Evolutionary conservation across 2,888 invertebrate genomes (phyloP).

Genomic region (Cryptocephalus moraei): DNA sequence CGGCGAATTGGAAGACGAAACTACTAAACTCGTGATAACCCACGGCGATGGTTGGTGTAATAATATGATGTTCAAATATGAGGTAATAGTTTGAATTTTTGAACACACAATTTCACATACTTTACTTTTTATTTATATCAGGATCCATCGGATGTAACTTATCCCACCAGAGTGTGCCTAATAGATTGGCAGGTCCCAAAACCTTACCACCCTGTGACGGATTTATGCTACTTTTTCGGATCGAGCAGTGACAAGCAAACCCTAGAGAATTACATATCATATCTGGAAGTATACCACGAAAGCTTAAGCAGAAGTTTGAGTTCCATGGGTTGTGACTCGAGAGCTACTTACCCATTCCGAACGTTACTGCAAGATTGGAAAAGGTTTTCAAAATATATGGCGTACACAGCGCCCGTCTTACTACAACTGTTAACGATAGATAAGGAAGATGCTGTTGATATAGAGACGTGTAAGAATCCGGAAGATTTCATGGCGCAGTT

Average conservation of each 20-base stretch:
- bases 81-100: conserved; percentile 7
- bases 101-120: too few species aligned
- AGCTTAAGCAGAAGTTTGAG: conserved; percentile 15
- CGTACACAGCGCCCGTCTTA: too few species aligned
- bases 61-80: conserved; percentile 20
- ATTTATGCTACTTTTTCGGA: conserved; percentile 25
- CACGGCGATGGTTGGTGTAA: conserved; percentile 27
- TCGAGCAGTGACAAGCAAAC: too few species aligned
- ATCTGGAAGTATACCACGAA: conserved; percentile 24
- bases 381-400: too few species aligned
- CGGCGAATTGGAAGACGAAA: background rate
- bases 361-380: too few species aligned
- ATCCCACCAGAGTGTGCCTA: conserved; percentile 12
- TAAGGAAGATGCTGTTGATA: too few species aligned
- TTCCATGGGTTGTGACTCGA: conserved; percentile 18
- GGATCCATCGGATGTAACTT: background rate
- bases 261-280: conserved; percentile 19
- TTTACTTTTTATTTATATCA: too few species aligned
- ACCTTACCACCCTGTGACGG: conserved; percentile 16
- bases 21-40: conserved; percentile 9
- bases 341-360: too few species aligned
- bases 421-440: too few species aligned
- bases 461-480: too few species aligned
- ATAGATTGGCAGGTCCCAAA: conserved; percentile 23
- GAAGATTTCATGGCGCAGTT: too few species aligned